Evolutionary conservation across 1,140 invertebrate species (phyloP).

Genomic region (Diorhabda sublineata): DNA sequence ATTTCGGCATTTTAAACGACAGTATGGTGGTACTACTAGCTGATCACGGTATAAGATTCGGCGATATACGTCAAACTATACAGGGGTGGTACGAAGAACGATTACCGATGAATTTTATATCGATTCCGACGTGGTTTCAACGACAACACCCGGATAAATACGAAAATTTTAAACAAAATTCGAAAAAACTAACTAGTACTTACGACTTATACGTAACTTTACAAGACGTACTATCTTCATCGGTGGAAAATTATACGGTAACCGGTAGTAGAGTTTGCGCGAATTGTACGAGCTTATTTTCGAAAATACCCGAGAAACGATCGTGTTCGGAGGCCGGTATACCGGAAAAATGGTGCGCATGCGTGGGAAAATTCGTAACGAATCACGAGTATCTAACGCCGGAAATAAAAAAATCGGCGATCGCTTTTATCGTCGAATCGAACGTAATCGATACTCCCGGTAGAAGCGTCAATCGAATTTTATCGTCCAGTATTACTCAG

Average conservation of each 20-base stretch:
- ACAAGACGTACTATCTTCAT: conserved; percentile 47
- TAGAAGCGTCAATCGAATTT: not conserved
- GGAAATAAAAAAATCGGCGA: conserved; percentile 4
- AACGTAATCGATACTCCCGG: not conserved
- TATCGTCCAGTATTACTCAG: not conserved
- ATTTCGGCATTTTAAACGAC: conserved; percentile 52
- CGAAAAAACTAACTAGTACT: conserved; percentile 62
- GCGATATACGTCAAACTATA: conserved; percentile 63
- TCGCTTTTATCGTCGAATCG: not conserved
- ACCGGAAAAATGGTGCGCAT: conserved; percentile 28
- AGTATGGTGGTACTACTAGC: conserved; percentile 68
- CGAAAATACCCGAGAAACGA: conserved; percentile 57
- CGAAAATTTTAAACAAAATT: conserved; percentile 62
- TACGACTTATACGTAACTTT: conserved; percentile 71
- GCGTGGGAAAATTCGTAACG: conserved; percentile 20
- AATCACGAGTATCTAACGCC: not conserved
- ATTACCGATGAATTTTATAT: conserved; percentile 72
- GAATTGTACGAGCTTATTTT: conserved; percentile 64
- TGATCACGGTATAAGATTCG: conserved; percentile 83
- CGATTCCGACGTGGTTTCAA: conserved; percentile 65
- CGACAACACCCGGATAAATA: conserved; percentile 54
- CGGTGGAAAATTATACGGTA: conserved; percentile 46
- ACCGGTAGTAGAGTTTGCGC: conserved; percentile 54
- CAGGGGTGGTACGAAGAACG: conserved; percentile 82
- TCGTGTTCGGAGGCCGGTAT: conserved; percentile 63